Percentiles rank a stretch among this genome's conserved stretches.
Evolutionary conservation across 2,113 vertebrate species (phyloP).

Genomic region (Onychorhynchus coronatus): DNA sequence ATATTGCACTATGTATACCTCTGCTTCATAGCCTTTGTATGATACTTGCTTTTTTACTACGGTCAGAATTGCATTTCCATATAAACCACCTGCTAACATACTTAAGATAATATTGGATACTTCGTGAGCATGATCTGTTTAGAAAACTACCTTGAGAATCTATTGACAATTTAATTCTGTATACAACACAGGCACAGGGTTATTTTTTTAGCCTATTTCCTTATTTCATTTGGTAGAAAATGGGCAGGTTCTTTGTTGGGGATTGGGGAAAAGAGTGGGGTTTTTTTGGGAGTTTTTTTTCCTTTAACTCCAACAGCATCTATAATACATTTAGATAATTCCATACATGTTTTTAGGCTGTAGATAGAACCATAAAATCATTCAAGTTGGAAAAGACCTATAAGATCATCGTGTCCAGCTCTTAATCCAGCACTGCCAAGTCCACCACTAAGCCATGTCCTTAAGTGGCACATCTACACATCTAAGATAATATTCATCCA

Average conservation of each 20-base stretch:
- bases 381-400: neutral
- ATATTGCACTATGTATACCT: neutral
- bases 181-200: neutral
- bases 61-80: neutral
- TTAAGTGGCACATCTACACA: neutral
- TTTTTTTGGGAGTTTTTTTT: neutral
- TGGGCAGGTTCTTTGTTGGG: neutral
- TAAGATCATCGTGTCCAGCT: neutral
- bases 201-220: neutral
- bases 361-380: neutral
- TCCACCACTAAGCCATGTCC: neutral
- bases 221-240: neutral
- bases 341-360: neutral
- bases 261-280: accelerated
- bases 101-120: neutral
- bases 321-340: neutral
- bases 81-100: neutral
- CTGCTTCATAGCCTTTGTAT: neutral
- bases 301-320: neutral
- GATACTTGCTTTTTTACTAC: neutral
- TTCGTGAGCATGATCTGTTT: neutral
- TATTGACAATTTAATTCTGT: neutral
- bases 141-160: neutral
- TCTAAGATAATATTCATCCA: neutral
- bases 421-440: neutral